Percentiles rank a stretch among this genome's conserved stretches.
Evolutionary conservation across 2,888 invertebrate species (phyloP).

Genomic region (Orthonevra nobilis): DNA sequence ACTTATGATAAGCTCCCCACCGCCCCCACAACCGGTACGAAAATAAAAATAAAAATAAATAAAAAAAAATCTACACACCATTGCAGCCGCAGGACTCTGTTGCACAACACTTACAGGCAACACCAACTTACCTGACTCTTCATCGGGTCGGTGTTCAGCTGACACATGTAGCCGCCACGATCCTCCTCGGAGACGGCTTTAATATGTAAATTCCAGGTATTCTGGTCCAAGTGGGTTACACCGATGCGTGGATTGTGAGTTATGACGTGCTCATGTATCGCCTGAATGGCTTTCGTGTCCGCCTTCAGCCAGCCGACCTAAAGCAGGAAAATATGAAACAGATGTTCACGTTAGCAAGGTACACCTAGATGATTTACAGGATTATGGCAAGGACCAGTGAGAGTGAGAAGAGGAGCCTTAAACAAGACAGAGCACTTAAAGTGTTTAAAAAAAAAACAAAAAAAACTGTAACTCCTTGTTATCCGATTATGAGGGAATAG

Average conservation of each 20-base stretch:
- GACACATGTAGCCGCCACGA: constrained; percentile 95
- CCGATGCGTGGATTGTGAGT: constrained; percentile 93
- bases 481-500: constrained; percentile 2
- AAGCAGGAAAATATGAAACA: constrained; percentile 73
- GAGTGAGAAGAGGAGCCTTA: not conserved
- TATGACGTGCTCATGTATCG: constrained; percentile 94
- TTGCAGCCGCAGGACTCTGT: constrained; percentile 16
- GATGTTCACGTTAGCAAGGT: constrained; percentile 66
- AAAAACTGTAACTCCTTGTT: constrained; percentile 40
- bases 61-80: not conserved
- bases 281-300: constrained; percentile 95
- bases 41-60: not conserved
- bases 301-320: constrained; percentile 97
- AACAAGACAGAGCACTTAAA: constrained; percentile 28
- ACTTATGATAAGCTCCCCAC: constrained; percentile 41
- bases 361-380: constrained; percentile 38
- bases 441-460: constrained; percentile 25
- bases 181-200: constrained; percentile 93
- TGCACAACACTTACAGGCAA: constrained; percentile 26
- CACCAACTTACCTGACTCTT: constrained; percentile 88
- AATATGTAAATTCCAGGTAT: constrained; percentile 94
- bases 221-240: constrained; percentile 91
- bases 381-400: constrained; percentile 21
- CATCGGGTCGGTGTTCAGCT: constrained; percentile 97
- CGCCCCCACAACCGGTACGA: not conserved